Conservation (phyloP, 2,888 invertebrate species). For the Orchesellides sinensis region DNA sequence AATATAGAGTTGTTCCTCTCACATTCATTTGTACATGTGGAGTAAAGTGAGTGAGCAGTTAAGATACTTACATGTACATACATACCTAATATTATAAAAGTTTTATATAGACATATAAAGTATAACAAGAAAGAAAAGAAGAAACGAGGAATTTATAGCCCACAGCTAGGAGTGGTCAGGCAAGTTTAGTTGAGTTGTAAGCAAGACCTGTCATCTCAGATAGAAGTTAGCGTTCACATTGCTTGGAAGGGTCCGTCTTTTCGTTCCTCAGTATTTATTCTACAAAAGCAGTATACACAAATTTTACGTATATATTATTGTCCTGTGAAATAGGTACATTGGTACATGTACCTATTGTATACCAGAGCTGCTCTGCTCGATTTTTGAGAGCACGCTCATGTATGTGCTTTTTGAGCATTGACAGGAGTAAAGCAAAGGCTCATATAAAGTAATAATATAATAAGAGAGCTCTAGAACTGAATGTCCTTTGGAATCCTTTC, state of each 20-base stretch:
- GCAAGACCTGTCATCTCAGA: constrained; percentile 75
- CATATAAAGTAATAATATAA: constrained; percentile 37
- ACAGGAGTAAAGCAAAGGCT: constrained; percentile 31
- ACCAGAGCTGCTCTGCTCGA: constrained; percentile 5
- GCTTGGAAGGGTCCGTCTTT: constrained; percentile 72
- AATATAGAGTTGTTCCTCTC: constrained; percentile 53
- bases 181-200: constrained; percentile 75
- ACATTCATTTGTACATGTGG: constrained; percentile 12
- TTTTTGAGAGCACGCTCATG: neutral
- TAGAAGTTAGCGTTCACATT: constrained; percentile 74
- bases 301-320: constrained; percentile 24
- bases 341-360: too few species aligned
- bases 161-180: constrained; percentile 75
- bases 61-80: constrained; percentile 9
- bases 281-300: constrained; percentile 28
- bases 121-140: constrained; percentile 25
- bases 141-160: constrained; percentile 75
- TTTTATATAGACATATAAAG: too few species aligned
- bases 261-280: constrained; percentile 41
- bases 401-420: constrained; percentile 12
- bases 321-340: too few species aligned
- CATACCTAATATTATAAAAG: too few species aligned
- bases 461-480: constrained; percentile 25
- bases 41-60: constrained; percentile 54
- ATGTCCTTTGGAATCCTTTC: constrained; percentile 57